Conservation (phyloP, 1,140 invertebrate species). For the Holcopasites calliopsidis region DNA sequence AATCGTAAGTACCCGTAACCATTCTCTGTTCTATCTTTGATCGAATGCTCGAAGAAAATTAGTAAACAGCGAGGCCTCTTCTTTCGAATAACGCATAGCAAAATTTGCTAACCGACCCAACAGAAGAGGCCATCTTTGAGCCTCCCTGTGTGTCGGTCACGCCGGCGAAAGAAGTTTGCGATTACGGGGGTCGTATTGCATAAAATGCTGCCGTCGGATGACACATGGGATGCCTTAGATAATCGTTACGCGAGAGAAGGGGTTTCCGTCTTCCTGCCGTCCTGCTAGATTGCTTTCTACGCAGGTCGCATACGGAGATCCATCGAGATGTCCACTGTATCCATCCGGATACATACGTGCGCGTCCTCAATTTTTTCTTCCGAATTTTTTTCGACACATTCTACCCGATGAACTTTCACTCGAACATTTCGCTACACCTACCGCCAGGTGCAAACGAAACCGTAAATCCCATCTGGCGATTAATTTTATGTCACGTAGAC, state of each 20-base stretch:
- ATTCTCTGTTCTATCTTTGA: background rate
- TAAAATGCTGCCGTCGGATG: constrained; percentile 47
- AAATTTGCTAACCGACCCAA: constrained; percentile 39
- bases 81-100: background rate
- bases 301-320: background rate
- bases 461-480: background rate
- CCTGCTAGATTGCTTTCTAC: background rate
- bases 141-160: constrained; percentile 31
- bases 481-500: background rate
- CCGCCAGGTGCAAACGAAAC: background rate
- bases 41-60: background rate
- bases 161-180: constrained; percentile 52
- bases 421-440: too few relatives aligned
- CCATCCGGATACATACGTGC: background rate
- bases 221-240: constrained; percentile 30
- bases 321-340: background rate
- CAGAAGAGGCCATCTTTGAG: constrained; percentile 64
- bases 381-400: background rate
- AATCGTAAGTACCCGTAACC: constrained; percentile 56
- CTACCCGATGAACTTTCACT: background rate
- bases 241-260: constrained; percentile 39
- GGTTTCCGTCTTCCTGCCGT: constrained; percentile 16
- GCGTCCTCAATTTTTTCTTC: background rate
- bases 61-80: background rate
- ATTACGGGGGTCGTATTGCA: constrained; percentile 58